phyloP scores from a whole-genome alignment of 2,888 invertebrate species.

The Amphipyra tragopoginis region DNA sequence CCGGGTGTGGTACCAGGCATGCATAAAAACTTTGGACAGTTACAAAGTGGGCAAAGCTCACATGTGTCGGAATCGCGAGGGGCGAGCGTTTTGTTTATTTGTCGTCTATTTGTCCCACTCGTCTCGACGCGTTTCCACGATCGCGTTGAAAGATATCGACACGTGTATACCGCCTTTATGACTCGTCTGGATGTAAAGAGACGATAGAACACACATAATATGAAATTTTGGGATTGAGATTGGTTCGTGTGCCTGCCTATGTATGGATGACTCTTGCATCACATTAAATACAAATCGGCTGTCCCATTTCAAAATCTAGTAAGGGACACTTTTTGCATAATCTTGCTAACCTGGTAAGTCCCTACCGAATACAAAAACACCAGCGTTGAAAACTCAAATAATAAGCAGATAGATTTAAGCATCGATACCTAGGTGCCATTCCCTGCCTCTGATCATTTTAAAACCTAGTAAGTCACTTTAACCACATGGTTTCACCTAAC shows the following conservation, averaged over 20 bases:
- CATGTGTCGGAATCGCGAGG: slow-evolving; percentile 55
- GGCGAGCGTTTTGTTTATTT: slow-evolving; percentile 56
- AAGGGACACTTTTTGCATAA: too few species aligned
- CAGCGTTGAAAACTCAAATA: too few species aligned
- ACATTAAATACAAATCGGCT: too few species aligned
- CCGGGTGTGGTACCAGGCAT: slow-evolving; percentile 41
- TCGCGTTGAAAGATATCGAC: slow-evolving; percentile 40
- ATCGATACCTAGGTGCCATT: too few species aligned
- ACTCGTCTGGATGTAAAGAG: slow-evolving; percentile 17
- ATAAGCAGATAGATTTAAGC: too few species aligned
- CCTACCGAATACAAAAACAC: too few species aligned
- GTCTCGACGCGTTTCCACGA: slow-evolving; percentile 31
- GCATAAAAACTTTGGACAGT: slow-evolving; percentile 64
- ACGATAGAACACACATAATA: slow-evolving; percentile 17
- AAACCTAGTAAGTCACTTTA: too few species aligned
- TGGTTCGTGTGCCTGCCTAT: not conserved
- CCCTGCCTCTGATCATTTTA: too few species aligned
- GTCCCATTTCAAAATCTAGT: too few species aligned
- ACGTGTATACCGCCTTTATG: slow-evolving; percentile 31
- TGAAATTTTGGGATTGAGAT: slow-evolving; percentile 5
- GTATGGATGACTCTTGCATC: too few species aligned
- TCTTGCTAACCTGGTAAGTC: too few species aligned
- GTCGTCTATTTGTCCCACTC: slow-evolving; percentile 56
- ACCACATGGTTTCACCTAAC: too few species aligned
- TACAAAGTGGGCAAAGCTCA: slow-evolving; percentile 60